Conservation (phyloP, 2,797 vertebrate species). For the Parauchenoglanis ngamensis region DNA sequence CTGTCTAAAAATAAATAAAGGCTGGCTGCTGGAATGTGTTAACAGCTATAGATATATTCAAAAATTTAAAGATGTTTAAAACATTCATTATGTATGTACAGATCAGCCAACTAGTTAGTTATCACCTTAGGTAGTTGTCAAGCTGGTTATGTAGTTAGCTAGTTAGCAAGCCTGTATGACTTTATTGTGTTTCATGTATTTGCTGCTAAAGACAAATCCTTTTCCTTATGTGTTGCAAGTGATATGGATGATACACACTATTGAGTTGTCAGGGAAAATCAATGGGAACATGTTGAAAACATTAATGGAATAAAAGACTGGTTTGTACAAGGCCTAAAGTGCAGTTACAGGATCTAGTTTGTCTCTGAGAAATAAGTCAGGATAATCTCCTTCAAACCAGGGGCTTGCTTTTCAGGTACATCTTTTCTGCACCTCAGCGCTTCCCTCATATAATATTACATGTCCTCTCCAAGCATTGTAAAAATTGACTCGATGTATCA, state of each 20-base stretch:
- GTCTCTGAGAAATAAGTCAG: not conserved
- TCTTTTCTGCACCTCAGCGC: not conserved
- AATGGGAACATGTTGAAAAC: not conserved
- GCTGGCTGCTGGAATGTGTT: not conserved
- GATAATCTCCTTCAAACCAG: slow-evolving; percentile 3
- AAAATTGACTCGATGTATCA: slow-evolving; percentile 45
- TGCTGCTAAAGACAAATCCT: not conserved
- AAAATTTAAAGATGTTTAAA: not conserved
- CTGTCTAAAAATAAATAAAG: not conserved
- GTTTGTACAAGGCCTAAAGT: not conserved
- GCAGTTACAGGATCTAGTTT: slow-evolving; percentile 13
- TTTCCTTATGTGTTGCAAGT: not conserved
- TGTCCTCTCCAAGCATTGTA: slow-evolving; percentile 3
- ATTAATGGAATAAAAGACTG: slow-evolving; percentile 4
- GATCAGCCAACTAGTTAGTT: not conserved
- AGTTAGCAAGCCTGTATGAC: not conserved
- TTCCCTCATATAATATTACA: slow-evolving; percentile 9
- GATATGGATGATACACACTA: no score
- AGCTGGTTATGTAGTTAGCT: not conserved
- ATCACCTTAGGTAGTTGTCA: not conserved
- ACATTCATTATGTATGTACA: not conserved
- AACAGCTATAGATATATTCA: not conserved
- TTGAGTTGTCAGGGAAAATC: no score
- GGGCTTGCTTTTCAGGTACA: not conserved
- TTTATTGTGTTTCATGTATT: not conserved